phyloP scores from a whole-genome alignment of 2,888 invertebrate species.

The Tetheella fluctuosa region DNA sequence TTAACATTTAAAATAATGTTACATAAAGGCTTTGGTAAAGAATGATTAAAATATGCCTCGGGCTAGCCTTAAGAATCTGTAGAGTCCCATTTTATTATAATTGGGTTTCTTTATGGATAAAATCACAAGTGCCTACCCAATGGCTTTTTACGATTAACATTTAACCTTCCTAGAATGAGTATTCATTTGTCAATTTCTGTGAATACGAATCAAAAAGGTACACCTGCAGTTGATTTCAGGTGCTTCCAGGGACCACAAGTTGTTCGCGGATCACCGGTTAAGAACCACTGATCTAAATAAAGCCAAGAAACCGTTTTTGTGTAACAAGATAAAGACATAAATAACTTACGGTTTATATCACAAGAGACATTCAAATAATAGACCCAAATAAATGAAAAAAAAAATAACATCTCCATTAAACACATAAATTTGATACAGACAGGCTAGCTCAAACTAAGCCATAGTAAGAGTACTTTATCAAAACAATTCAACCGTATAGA shows the following conservation, averaged over 20 bases:
- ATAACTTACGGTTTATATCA: too few relatives aligned
- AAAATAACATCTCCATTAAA: too few relatives aligned
- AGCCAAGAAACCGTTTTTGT: too few relatives aligned
- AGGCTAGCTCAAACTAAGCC: neutral
- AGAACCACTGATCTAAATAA: too few relatives aligned
- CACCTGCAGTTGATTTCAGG: too few relatives aligned
- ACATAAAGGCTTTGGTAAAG: too few relatives aligned
- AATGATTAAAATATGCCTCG: neutral
- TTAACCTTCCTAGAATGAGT: neutral
- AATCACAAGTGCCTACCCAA: neutral
- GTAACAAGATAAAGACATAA: too few relatives aligned
- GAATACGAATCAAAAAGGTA: neutral
- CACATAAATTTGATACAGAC: neutral
- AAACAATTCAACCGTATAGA: conserved; percentile 10
- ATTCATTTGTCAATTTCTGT: neutral
- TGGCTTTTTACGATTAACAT: neutral
- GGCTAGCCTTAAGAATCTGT: neutral
- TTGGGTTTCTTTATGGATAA: neutral
- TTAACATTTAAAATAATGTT: too few relatives aligned
- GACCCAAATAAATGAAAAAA: too few relatives aligned
- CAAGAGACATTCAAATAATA: too few relatives aligned
- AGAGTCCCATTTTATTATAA: neutral
- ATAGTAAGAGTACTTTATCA: conserved; percentile 7
- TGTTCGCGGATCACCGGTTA: too few relatives aligned
- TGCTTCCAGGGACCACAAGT: too few relatives aligned